A percentile compares a stretch with the other conserved stretches of the same genome.
phyloP scores from a whole-genome alignment of 2,888 invertebrate species.

The Agriopis marginaria region DNA sequence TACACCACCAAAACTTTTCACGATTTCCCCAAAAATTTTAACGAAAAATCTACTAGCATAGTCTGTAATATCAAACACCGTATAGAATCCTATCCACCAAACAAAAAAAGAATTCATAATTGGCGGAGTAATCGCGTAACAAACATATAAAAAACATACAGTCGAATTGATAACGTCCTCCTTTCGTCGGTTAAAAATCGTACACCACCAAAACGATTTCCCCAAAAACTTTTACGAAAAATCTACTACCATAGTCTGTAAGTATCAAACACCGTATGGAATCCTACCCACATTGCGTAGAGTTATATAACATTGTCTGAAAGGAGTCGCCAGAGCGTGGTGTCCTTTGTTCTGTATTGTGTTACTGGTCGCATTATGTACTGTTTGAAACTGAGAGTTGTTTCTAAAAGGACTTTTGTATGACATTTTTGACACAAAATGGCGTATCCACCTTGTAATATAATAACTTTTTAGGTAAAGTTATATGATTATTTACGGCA shows the following conservation, averaged over 20 bases:
- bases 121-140: no score
- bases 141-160: no score
- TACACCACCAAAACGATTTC: neutral
- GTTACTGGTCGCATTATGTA: constrained; percentile 44
- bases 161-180: no score
- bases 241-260: neutral
- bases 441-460: constrained; percentile 28
- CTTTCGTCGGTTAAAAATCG: no score
- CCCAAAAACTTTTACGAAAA: constrained; percentile 24
- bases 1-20: no score
- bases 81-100: no score
- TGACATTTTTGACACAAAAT: constrained; percentile 2
- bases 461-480: neutral
- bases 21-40: no score
- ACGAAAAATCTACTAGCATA: no score
- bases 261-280: constrained; percentile 7
- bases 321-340: constrained; percentile 63
- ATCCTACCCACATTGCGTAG: constrained; percentile 11
- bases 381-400: constrained; percentile 7
- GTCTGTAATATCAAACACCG: no score
- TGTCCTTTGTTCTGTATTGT: constrained; percentile 53
- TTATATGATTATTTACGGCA: no score
- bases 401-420: constrained; percentile 2
- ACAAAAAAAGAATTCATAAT: no score
- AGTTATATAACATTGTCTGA: constrained; percentile 74